Base-by-base conservation (phyloP, 2,888 invertebrate species). In the Zygothrica quintamaculata region DNA sequence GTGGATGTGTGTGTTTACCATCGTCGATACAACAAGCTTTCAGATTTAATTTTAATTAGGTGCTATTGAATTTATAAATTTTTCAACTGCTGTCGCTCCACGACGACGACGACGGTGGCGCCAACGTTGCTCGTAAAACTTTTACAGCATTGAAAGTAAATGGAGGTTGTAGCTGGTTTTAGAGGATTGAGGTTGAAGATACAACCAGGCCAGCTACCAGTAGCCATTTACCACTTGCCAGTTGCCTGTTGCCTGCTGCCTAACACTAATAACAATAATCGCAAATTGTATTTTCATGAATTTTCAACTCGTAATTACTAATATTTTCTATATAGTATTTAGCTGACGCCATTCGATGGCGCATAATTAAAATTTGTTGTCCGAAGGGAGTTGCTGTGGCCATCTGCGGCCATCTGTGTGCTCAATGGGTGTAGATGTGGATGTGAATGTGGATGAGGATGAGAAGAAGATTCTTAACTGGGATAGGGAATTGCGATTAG, bases 211-310 rank as follows among this genome's bases (percentile, higher is more conserved):
- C 64, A 31, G n/a, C n/a, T n/a, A n/a, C n/a, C n/a, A n/a, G n/a
- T 50, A 44, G 58, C 42, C 56, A 62, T 44, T 44, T n/a, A 2
- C 18, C 18, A 22, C 3, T 22, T 22, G 18, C 11, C 43, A 7
- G 11, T 9, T 12, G 29, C 8, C 18, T 0, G 31, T 29, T 29
- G 71, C 71, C 71, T 58, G 66, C 58, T 53, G 73, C 74, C 80
- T 65, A 72, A 70, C 72, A 80, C 80, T 84, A 86, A 86, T 87
- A 89, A 89, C 87, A 89, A 87, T 87, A 88, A 89, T 86, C 85
- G 78, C 88, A 89, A 89, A 89, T 88, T 89, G 77, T 77, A 86
- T 88, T 86, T 88, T 85, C 88, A 88, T 88, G 85, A 89, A 86
- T 79, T 89, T 85, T 74, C 84, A 87, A 80, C 87, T 87, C 84